A percentile compares a stretch with the other conserved stretches of the same genome.
These are phyloP conservation scores for Valencia hispanica DNA, from an alignment of 2,797 vertebrate genomes.

Conservation along the genomic window DNA sequence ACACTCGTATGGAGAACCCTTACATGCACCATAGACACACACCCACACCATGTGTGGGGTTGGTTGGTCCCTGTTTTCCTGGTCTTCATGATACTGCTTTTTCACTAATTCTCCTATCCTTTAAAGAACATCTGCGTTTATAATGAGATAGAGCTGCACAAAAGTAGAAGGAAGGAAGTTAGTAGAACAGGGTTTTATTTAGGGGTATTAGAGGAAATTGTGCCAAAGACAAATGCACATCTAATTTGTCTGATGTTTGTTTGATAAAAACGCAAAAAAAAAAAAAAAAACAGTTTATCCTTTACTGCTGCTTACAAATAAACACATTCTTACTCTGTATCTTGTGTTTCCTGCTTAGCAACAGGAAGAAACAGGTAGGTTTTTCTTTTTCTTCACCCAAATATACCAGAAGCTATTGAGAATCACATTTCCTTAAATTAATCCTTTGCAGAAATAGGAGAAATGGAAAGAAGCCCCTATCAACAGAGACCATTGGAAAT, in stretches of 20 bases:
- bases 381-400: neutral
- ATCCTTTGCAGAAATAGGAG: constrained; percentile 25
- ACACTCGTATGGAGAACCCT: too few species aligned
- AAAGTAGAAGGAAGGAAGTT: too few species aligned
- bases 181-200: too few species aligned
- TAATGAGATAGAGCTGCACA: too few species aligned
- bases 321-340: neutral
- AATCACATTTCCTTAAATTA: constrained; percentile 35
- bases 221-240: neutral
- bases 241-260: neutral
- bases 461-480: constrained; percentile 31
- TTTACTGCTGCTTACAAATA: neutral
- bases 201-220: too few species aligned
- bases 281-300: neutral
- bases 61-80: too few species aligned
- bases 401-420: constrained; percentile 27
- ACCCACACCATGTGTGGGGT: too few species aligned
- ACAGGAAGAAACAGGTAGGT: constrained; percentile 6
- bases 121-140: too few species aligned
- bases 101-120: neutral
- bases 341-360: constrained; percentile 7
- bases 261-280: neutral
- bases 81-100: neutral
- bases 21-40: too few species aligned
- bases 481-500: constrained; percentile 41